Evolutionary conservation across 2,888 invertebrate species (phyloP).

Genomic region (Hipparchia semele): DNA sequence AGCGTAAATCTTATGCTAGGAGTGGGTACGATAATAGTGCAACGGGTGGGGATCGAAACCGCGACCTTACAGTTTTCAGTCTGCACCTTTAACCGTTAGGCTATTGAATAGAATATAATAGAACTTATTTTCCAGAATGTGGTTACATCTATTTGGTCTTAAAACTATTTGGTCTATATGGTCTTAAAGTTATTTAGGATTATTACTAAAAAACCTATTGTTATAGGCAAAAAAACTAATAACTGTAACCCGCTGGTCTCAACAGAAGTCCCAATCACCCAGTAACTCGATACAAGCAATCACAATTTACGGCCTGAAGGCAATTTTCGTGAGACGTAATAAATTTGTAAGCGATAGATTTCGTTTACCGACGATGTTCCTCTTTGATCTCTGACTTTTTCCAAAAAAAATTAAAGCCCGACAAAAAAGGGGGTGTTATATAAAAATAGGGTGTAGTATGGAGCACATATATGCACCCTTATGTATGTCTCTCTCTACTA

Average conservation of each 20-base stretch:
- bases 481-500: too few relatives aligned
- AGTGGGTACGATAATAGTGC: too few relatives aligned
- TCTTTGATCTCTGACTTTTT: constrained; percentile 37
- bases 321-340: constrained; percentile 70
- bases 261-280: constrained; percentile 39
- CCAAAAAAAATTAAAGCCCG: not conserved
- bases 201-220: constrained; percentile 5
- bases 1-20: too few relatives aligned
- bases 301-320: constrained; percentile 68
- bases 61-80: too few relatives aligned
- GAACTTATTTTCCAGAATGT: too few relatives aligned
- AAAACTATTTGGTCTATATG: too few relatives aligned
- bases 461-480: too few relatives aligned
- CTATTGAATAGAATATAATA: not conserved
- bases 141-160: too few relatives aligned
- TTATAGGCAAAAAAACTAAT: constrained; percentile 3
- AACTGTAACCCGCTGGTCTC: constrained; percentile 18
- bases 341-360: constrained; percentile 72
- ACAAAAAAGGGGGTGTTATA: not conserved
- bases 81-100: too few relatives aligned
- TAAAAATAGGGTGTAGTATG: too few relatives aligned
- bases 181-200: not conserved
- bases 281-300: constrained; percentile 73
- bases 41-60: too few relatives aligned
- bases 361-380: constrained; percentile 51